Evolutionary conservation across 2,888 invertebrate genomes (phyloP), one percentile per base, ranked within the genome.

Genomic region (Pocota personata): DNA sequence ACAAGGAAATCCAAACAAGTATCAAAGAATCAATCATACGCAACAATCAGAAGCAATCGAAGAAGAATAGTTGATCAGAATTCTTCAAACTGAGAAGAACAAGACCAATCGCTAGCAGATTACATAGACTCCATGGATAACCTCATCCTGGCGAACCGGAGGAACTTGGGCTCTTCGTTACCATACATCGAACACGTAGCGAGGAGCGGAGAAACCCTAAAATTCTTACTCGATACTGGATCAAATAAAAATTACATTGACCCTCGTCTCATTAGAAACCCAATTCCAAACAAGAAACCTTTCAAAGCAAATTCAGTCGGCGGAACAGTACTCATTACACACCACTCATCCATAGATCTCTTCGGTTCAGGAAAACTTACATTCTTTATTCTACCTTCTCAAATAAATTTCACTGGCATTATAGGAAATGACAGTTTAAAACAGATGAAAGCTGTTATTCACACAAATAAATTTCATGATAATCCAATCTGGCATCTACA

Each of bases 181-280:
- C 66, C 50, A 37, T 60, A 60, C 40, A 16, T 60, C 32, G 0
- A 60, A 40, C n/a, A n/a, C n/a, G n/a, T n/a, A 6, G 37, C 50
- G 24, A 50, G 8, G 27, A 52, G 50, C n/a, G 50, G 50, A 35
- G 35, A 67, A 16, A 50, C 3, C 5, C 3, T 50, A 35, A 50
- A 35, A 35, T 37, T 48, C 12, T 66, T 21, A 14, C 19, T 66
- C 2, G 35, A 66, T 35, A 66, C 66, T 1, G 66, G 66, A 19
- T 62, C 43, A 0, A 62, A 43, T 7, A 40, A 24, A 2, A 32
- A 43, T 27, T 62, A 62, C 43, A 21, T 62, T 57, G 0, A 62
- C 14, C n/a, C 43, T 7, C n/a, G 24, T 7, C 24, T 40, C 21
- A 43, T 62, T 0, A 43, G 16, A 6, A 40, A 43, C 3, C 40